These are phyloP conservation scores for Hetaerina americana DNA, from an alignment of 1,140 invertebrate species.

Conservation along the genomic window DNA sequence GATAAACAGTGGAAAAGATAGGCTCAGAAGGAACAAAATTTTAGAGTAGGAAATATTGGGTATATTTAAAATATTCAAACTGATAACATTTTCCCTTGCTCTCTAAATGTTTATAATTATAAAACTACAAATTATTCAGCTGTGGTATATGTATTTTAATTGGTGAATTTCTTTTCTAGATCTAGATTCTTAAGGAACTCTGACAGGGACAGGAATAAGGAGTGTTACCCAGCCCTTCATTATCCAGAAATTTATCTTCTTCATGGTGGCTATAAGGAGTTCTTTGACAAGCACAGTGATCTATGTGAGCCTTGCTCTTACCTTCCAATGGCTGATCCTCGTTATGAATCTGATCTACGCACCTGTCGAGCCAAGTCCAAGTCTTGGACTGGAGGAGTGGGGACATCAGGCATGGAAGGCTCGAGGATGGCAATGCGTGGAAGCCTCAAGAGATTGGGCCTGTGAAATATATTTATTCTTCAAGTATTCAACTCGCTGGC, in stretches of 20 bases:
- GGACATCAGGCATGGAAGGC: background rate
- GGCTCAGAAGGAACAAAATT: too few species aligned
- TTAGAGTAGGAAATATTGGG: too few species aligned
- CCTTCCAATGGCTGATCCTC: slow-evolving; percentile 62
- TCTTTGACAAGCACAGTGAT: slow-evolving; percentile 56
- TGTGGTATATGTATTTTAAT: too few species aligned
- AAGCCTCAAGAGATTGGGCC: background rate
- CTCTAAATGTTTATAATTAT: too few species aligned
- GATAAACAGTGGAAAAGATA: too few species aligned
- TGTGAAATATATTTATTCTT: too few species aligned
- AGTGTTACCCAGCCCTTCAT: slow-evolving; percentile 72
- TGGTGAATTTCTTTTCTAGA: slow-evolving; percentile 44
- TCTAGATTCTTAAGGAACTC: slow-evolving; percentile 68
- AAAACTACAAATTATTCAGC: too few species aligned
- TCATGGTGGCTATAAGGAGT: slow-evolving; percentile 86
- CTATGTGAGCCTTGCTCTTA: slow-evolving; percentile 68
- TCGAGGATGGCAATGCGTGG: background rate
- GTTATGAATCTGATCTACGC: slow-evolving; percentile 53
- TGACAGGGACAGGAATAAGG: slow-evolving; percentile 70
- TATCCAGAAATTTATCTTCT: slow-evolving; percentile 94
- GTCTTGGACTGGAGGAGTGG: slow-evolving; percentile 44
- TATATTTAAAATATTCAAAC: too few species aligned
- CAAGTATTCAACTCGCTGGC: too few species aligned
- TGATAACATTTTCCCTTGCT: too few species aligned
- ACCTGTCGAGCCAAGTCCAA: slow-evolving; percentile 67